Conservation (phyloP, 2,113 vertebrate genomes). For the Anthoscopus minutus region DNA sequence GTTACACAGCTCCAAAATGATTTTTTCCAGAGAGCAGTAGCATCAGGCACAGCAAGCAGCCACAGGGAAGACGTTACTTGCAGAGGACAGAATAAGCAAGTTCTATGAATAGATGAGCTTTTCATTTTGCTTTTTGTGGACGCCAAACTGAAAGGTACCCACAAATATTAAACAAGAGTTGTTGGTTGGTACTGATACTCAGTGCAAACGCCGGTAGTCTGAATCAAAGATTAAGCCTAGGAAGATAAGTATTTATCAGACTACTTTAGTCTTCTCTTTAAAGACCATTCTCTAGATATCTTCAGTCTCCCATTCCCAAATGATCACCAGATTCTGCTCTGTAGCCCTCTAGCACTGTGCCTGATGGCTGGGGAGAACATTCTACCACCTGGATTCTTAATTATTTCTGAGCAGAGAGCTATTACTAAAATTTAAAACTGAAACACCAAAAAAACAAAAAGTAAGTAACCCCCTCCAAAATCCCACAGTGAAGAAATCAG, state of each 20-base stretch:
- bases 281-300: not conserved
- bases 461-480: not conserved
- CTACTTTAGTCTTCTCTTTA: not conserved
- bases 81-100: not conserved
- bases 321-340: not conserved
- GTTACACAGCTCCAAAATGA: not conserved
- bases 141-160: not conserved
- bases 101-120: not conserved
- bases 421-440: not conserved
- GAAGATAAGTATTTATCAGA: not conserved
- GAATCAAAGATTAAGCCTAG: not conserved
- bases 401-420: not conserved
- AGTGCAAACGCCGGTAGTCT: not conserved
- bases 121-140: not conserved
- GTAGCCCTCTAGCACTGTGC: not conserved
- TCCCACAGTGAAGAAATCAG: not conserved
- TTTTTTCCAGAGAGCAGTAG: not conserved
- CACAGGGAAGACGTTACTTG: not conserved
- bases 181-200: not conserved
- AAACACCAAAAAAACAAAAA: not conserved
- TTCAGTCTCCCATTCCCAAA: not conserved
- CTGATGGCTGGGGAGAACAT: not conserved
- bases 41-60: not conserved
- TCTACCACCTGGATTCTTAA: not conserved
- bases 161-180: not conserved